Evolutionary conservation across 1,140 invertebrate species (phyloP), one percentile per base, ranked within the genome.

Genomic region (Drosophila saltans): DNA sequence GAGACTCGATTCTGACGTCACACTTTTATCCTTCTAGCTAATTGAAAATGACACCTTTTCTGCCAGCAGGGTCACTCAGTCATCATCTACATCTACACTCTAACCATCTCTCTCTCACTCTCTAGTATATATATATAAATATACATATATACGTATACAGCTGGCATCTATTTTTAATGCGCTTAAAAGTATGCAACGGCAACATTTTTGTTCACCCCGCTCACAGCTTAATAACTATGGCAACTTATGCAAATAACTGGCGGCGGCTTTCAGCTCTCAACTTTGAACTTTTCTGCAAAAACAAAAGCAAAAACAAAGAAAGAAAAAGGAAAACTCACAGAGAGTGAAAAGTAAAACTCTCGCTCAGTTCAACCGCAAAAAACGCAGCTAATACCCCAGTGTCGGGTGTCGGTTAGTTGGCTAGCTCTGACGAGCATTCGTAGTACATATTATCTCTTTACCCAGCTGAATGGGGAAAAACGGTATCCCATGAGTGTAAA

Each of bases 221-320:
- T 79, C 61, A 61, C 67, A 74, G 83, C 76, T 88, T 88, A 89
- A 86, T 86, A 86, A 89, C 83, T 83, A 80, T 80, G 83, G 81
- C 76, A 89, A 89, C 83, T 88, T 83, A 88, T 88, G 83, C 83
- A 88, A 88, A 88, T 88, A 88, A 80, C 77, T 82, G 55, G 43
- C 62, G 80, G 83, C 72, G 66, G 55, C 76, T 67, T 43, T 39
- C 56, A 74, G 73, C 66, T 74, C 73, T 80, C 59, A 77, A 69
- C 77, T 77, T 77, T 69, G 62, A 73, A 79, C 76, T 78, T 62
- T 63, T 64, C 66, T 10, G 28, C 30, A 30, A 52, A 36, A 52
- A 40, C 28, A 63, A 69, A 56, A 72, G 33, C 3, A 36, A 36
- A 63, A 69, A 55, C 21, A 48, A 48, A 45, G 57, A 6, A 39